Percentiles rank a stretch among this genome's conserved stretches.
phyloP scores from a whole-genome alignment of 2,113 vertebrate genomes.

The Manacus vitellinus region DNA sequence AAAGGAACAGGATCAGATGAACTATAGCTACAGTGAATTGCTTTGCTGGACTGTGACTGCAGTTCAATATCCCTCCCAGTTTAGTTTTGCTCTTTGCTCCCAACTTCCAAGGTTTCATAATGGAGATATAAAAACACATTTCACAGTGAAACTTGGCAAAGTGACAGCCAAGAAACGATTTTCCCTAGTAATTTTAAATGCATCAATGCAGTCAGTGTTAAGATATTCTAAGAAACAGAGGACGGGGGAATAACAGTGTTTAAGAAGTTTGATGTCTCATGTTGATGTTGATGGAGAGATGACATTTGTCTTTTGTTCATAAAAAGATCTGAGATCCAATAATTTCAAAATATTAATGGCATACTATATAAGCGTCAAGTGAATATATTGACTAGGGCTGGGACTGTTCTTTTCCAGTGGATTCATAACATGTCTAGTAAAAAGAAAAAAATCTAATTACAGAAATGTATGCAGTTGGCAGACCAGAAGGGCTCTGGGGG shows the following conservation, averaged over 20 bases:
- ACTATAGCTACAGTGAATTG: not conserved
- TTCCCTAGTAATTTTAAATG: constrained; percentile 22
- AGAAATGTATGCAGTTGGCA: not conserved
- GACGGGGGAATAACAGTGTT: not conserved
- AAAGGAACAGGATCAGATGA: not conserved
- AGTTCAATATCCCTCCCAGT: not conserved
- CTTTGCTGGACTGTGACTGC: not conserved
- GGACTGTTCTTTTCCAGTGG: not conserved
- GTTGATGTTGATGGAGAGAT: not conserved
- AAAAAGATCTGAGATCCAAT: not conserved
- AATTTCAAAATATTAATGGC: constrained; percentile 20
- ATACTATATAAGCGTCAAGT: not conserved
- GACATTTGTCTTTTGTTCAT: constrained; percentile 20
- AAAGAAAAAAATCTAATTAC: not conserved
- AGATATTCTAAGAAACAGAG: constrained; percentile 11
- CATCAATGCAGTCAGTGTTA: not conserved
- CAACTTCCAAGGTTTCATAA: not conserved
- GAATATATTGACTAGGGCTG: not conserved
- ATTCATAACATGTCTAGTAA: not conserved
- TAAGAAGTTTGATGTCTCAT: not conserved
- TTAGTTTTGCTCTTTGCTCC: not conserved
- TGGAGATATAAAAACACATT: not conserved
- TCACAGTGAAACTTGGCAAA: not conserved
- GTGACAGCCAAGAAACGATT: not conserved
- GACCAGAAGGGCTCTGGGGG: not conserved